Base-by-base conservation (phyloP, 1,140 invertebrate species). In the Matsumurasca onukii region DNA sequence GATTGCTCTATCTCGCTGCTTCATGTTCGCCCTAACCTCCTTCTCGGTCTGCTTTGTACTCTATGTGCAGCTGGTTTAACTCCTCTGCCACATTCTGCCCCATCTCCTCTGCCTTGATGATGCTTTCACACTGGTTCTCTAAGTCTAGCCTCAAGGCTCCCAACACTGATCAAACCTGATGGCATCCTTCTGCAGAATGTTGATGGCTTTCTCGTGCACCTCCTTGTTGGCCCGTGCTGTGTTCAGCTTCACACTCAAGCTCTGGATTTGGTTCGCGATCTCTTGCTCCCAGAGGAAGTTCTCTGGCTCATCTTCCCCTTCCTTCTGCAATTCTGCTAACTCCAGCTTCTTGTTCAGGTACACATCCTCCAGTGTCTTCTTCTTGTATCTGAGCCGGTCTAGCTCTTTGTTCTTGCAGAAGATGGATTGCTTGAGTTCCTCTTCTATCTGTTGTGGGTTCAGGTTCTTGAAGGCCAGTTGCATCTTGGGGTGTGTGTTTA, bases 71-170 rank as follows among this genome's bases (percentile, higher is more conserved):
- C 69, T 87, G 83, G 29, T 86, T 82, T 0, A 87, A 75, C 74
- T 88, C 85, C 73, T 88, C 85, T 66, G 83, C 80, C 0, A 84
- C 86, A 1, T 86, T 73, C 75, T 88, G 86, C 1, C 86, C 86
- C 77, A 87, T 83, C 72, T 84, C 78, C 0, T 83, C 86, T 0
- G 85, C 82, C 48, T 80, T 82, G 68, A 85, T 78, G 71, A 89
- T 79, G 67, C 86, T 80, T 71, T 82, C 81, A 9, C 82, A 82
- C 76, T 88, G 87, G 13, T 79, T 80, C 24, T 77, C 75, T 64
- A 81, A 83, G 74, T 89, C 85, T 12, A 81, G 70, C 71, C 81
- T 81, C 27, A 88, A 73, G 0, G 80, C 79, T 39, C 82, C 80
- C 67, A 88, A 74, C 17, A 88, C 80, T 80, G 81, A 34, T 86